Evolutionary conservation across 2,797 vertebrate genomes (phyloP).

Genomic region (Rhinogobio ventralis): DNA sequence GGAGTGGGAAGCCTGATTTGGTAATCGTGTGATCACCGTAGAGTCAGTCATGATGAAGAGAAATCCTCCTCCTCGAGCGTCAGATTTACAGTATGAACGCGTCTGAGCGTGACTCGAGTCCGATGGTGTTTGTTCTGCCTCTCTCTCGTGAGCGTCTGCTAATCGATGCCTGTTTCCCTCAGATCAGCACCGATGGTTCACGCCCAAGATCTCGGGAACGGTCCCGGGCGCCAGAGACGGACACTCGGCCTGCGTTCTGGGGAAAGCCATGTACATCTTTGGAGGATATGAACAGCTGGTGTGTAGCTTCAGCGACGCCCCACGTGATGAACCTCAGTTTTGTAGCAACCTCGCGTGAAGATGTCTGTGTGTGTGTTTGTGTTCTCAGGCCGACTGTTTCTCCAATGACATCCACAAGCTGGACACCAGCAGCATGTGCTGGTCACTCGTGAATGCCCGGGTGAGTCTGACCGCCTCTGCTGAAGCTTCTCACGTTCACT

Average conservation of each 20-base stretch:
- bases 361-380: neutral
- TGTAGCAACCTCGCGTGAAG: neutral
- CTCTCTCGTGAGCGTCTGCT: neutral
- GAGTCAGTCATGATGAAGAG: too few relatives aligned
- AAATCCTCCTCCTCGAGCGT: too few relatives aligned
- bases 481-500: too few relatives aligned
- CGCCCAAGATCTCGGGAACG: conserved; percentile 90
- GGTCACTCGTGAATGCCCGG: conserved; percentile 92
- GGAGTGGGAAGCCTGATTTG: too few relatives aligned
- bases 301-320: conserved; percentile 36
- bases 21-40: too few relatives aligned
- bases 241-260: conserved; percentile 93
- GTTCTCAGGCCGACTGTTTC: conserved; percentile 94
- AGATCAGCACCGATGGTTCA: conserved; percentile 96
- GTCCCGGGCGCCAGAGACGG: conserved; percentile 95
- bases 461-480: conserved; percentile 81
- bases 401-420: conserved; percentile 98
- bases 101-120: too few relatives aligned
- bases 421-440: conserved; percentile 91
- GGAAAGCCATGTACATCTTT: conserved; percentile 97
- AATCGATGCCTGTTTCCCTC: conserved; percentile 15
- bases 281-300: conserved; percentile 99
- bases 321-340: neutral
- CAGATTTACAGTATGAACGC: too few relatives aligned
- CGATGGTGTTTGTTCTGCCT: too few relatives aligned